Percentiles rank a stretch among this genome's conserved stretches.
These are phyloP conservation scores for Gambelia wislizenii DNA, from an alignment of 2,797 vertebrate genomes.

Conservation along the genomic window DNA sequence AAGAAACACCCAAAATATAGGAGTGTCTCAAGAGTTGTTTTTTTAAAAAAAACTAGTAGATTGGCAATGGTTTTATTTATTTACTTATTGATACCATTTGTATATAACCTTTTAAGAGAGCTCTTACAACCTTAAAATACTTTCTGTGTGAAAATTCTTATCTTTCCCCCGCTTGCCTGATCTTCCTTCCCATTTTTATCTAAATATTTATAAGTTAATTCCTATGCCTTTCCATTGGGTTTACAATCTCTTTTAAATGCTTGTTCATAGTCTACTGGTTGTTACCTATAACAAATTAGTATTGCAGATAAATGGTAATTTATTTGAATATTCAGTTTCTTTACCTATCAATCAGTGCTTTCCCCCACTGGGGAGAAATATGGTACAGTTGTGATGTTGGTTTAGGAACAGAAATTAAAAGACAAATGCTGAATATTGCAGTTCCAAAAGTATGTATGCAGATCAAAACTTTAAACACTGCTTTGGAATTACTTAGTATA, in stretches of 20 bases:
- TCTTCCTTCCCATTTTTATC: not conserved
- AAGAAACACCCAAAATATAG: not conserved
- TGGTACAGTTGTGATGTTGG: not conserved
- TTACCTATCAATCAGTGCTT: not conserved
- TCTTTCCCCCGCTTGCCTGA: not conserved
- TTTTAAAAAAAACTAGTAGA: not conserved
- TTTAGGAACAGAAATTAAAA: not conserved
- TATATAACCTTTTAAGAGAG: not conserved
- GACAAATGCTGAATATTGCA: not conserved
- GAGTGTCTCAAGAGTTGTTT: not conserved
- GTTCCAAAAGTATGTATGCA: slow-evolving; percentile 2
- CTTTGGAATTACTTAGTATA: slow-evolving; percentile 7
- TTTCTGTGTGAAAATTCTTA: not conserved
- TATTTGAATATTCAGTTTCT: not conserved
- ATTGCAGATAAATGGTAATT: not conserved
- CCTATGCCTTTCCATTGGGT: not conserved
- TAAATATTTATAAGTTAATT: not conserved
- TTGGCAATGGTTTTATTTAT: not conserved
- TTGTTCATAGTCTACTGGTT: not conserved
- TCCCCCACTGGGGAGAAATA: too few relatives aligned
- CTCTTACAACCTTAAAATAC: not conserved
- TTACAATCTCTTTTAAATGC: not conserved
- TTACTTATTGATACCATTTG: not conserved
- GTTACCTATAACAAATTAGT: not conserved
- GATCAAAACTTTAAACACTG: slow-evolving; percentile 26